Evolutionary conservation across 2,888 invertebrate species (phyloP), one percentile per base, ranked within the genome.

Genomic region (Metellina segmentata): DNA sequence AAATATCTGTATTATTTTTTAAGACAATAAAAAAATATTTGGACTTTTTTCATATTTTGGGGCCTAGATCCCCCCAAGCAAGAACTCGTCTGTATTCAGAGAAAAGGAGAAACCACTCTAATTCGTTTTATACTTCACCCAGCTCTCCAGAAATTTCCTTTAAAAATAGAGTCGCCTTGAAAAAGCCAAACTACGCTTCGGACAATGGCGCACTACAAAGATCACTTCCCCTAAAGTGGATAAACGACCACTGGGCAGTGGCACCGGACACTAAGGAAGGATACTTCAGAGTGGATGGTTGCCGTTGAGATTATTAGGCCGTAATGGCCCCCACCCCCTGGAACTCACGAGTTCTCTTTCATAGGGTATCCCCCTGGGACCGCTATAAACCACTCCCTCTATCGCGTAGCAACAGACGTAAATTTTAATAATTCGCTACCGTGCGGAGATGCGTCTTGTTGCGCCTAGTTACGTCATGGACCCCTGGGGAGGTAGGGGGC

Each of bases 341-440:
- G 8, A 8, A n/a, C 7, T n/a, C 34, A 13, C 19, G 53, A 81
- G 90, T 51, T 71, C 77, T 51, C 77, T 75, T 82, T 89, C 81
- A n/a, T 9, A 52, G 20, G 61, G 51, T 52, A n/a, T 48, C 71
- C 78, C 87, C 53, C 53, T 48, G 86, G 81, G 85, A 72, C 11
- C 4, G 34, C n/a, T 77, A 13, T 75, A 69, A 69, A 34, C 34
- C 16, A 34, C 71, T 52, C 77, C 69, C 81, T 71, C 90, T 86
- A 91, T 91, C 90, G 81, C 86, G 74, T 75, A 77, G 90, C 86
- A 86, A 82, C 90, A 91, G 86, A 91, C 82, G 90, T 91, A 91
- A 91, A 91, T 91, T 91, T 91, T 91, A 91, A 91, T 91, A 91
- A 91, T 82, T 82, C 61, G 86, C 81, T 82, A 70, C 75, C 81